These are phyloP conservation scores for Saccostrea echinata DNA, from an alignment of 1,140 invertebrate genomes.

Conservation along the genomic window DNA sequence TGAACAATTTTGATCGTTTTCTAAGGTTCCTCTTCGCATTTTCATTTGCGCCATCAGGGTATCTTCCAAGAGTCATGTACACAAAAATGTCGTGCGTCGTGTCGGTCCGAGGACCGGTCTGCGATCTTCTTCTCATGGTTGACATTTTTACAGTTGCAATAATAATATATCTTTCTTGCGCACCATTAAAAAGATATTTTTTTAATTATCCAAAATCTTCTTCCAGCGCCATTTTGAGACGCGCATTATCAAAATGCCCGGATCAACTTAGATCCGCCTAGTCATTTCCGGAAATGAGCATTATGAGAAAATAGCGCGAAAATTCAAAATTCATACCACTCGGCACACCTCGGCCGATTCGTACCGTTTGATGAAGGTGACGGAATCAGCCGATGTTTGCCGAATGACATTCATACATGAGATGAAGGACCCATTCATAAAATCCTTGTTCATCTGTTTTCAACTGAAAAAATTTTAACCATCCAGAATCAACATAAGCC, in stretches of 20 bases:
- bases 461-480: too few relatives aligned
- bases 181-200: neutral
- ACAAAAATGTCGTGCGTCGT: slow-evolving; percentile 32
- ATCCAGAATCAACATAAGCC: too few relatives aligned
- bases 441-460: too few relatives aligned
- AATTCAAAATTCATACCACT: too few relatives aligned
- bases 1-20: slow-evolving; percentile 51
- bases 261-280: slow-evolving; percentile 42
- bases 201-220: slow-evolving; percentile 3
- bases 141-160: neutral
- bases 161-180: neutral
- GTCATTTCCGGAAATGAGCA: slow-evolving; percentile 26
- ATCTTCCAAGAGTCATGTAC: slow-evolving; percentile 40
- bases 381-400: too few relatives aligned
- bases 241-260: slow-evolving; percentile 41
- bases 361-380: too few relatives aligned
- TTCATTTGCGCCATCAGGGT: slow-evolving; percentile 33
- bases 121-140: neutral
- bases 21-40: slow-evolving; percentile 42
- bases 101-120: slow-evolving; percentile 8
- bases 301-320: neutral
- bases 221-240: slow-evolving; percentile 36
- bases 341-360: too few relatives aligned
- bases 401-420: too few relatives aligned
- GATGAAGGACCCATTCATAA: too few relatives aligned